Evolutionary conservation across 1,140 invertebrate genomes (phyloP).

Genomic region (Zaprionus vittiger): DNA sequence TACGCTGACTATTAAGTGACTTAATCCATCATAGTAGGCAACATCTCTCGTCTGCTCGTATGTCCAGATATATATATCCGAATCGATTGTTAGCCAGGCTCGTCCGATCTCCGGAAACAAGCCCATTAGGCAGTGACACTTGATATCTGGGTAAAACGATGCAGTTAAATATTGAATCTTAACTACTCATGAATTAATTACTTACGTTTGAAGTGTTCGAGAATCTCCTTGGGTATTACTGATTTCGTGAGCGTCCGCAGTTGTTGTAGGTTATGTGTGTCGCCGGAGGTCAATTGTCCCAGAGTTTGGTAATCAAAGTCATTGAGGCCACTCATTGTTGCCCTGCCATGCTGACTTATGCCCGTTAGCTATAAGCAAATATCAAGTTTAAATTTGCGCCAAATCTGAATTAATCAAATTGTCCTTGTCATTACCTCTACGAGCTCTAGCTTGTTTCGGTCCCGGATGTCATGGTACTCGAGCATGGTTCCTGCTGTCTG

Average conservation of each 20-base stretch:
- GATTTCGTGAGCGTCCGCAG: slow-evolving; percentile 92
- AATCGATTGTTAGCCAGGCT: slow-evolving; percentile 99
- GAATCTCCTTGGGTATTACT: slow-evolving; percentile 94
- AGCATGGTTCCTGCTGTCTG: slow-evolving; percentile 76
- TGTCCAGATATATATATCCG: slow-evolving; percentile 97
- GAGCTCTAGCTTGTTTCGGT: slow-evolving; percentile 70
- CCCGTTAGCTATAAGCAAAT: slow-evolving; percentile 65
- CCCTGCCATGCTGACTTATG: slow-evolving; percentile 80
- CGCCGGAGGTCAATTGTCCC: slow-evolving; percentile 87
- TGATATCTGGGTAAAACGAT: slow-evolving; percentile 89
- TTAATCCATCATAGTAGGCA: slow-evolving; percentile 96
- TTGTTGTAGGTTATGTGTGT: slow-evolving; percentile 89
- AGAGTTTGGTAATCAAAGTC: slow-evolving; percentile 95
- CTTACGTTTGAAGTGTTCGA: slow-evolving; percentile 97
- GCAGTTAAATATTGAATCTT: not conserved
- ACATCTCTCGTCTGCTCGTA: slow-evolving; percentile 96
- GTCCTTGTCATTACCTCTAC: slow-evolving; percentile 62
- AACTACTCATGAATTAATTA: slow-evolving; percentile 6
- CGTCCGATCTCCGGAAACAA: slow-evolving; percentile 97
- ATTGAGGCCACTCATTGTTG: slow-evolving; percentile 90
- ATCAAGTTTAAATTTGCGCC: not conserved
- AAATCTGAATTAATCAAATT: not conserved
- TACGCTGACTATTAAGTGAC: slow-evolving; percentile 95
- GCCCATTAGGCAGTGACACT: slow-evolving; percentile 98
- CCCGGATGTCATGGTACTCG: slow-evolving; percentile 70